Evolutionary conservation across 2,797 vertebrate genomes (phyloP).

Genomic region (Emys orbicularis): DNA sequence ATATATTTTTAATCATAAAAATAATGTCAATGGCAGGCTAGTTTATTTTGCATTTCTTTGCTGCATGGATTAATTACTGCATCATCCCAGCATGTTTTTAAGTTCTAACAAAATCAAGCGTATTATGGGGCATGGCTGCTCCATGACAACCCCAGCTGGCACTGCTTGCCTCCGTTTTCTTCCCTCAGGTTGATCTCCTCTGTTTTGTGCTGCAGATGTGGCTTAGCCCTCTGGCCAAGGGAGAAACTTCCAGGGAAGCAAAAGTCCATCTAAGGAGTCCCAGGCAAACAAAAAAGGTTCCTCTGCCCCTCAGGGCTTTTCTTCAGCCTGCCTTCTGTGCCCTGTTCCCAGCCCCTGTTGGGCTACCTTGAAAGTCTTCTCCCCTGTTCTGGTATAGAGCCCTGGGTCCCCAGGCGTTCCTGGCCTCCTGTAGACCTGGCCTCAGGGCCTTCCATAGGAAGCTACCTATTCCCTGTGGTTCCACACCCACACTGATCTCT

Average conservation of each 20-base stretch:
- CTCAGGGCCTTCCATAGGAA: background rate
- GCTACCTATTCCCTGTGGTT: background rate
- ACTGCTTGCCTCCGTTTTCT: background rate
- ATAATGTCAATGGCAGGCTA: background rate
- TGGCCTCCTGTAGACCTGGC: background rate
- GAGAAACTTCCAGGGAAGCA: background rate
- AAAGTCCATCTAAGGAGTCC: background rate
- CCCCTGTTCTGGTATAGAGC: background rate
- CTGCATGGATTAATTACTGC: background rate
- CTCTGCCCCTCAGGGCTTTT: background rate
- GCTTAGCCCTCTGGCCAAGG: background rate
- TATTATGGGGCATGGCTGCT: background rate
- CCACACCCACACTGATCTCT: background rate
- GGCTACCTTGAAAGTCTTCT: background rate
- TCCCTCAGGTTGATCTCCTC: background rate
- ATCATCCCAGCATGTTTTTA: background rate
- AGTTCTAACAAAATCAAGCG: background rate
- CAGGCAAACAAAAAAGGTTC: background rate
- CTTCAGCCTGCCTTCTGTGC: background rate
- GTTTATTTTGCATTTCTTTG: background rate
- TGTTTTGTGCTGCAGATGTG: background rate
- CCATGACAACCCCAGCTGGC: background rate
- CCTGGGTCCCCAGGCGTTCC: background rate
- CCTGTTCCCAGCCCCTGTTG: background rate
- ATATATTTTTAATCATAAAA: background rate